phyloP scores from a whole-genome alignment of 2,797 vertebrate genomes.

The Margarornis squamiger region DNA sequence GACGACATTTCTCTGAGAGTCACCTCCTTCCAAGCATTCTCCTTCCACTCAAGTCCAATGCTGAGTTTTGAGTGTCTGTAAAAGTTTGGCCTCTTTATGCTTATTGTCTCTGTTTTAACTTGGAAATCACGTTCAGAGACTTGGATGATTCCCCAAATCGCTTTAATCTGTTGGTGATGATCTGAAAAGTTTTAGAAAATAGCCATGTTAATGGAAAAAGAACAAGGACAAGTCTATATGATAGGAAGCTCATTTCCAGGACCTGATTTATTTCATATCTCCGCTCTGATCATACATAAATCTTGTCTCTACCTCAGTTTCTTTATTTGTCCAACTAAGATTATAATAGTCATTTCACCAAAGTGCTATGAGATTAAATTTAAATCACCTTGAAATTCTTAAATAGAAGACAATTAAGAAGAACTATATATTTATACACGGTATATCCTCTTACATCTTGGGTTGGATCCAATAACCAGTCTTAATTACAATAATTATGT shows the following conservation, averaged over 20 bases:
- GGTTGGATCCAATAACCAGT: conserved; percentile 45
- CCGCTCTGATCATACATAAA: not conserved
- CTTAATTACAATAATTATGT: conserved; percentile 55
- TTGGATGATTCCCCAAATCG: conserved; percentile 59
- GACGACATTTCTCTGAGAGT: not conserved
- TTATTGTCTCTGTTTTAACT: conserved; percentile 3
- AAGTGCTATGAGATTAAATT: conserved; percentile 49
- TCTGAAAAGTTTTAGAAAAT: conserved; percentile 62
- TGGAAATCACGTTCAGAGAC: conserved; percentile 35
- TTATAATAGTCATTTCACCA: conserved; percentile 32
- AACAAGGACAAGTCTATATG: conserved; percentile 57
- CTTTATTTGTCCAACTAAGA: conserved; percentile 56
- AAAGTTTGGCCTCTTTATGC: not conserved
- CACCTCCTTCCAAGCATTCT: not conserved
- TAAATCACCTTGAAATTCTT: conserved; percentile 61
- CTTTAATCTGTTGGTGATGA: conserved; percentile 66
- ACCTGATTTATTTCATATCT: conserved; percentile 51
- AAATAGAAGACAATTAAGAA: conserved; percentile 63
- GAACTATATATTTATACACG: conserved; percentile 55
- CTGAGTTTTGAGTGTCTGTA: not conserved
- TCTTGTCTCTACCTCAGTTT: conserved; percentile 58
- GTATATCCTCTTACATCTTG: conserved; percentile 61
- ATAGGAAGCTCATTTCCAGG: conserved; percentile 61
- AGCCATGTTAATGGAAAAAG: conserved; percentile 52
- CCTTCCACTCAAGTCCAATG: not conserved